Percentiles rank a stretch among this genome's conserved stretches.
phyloP scores from a whole-genome alignment of 2,113 vertebrate species.

The Pseudopodoces humilis region DNA sequence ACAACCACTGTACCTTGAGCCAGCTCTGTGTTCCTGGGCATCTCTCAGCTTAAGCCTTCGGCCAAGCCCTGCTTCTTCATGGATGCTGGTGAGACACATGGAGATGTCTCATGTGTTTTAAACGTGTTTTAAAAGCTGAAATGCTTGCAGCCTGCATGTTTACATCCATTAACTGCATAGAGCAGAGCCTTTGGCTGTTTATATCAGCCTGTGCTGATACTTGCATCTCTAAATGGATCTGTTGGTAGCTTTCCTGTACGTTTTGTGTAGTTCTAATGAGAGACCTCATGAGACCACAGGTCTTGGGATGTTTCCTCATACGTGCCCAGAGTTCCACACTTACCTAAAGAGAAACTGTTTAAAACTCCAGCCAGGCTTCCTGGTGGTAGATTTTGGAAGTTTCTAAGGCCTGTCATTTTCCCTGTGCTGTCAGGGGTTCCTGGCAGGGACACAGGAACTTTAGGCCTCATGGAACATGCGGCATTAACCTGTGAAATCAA shows the following conservation, averaged over 20 bases:
- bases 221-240: fast-evolving
- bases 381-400: background rate
- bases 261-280: background rate
- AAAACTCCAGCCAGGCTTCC: background rate
- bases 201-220: background rate
- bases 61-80: background rate
- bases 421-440: background rate
- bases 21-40: background rate
- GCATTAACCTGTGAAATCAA: constrained; percentile 76
- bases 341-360: background rate
- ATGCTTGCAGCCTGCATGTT: background rate
- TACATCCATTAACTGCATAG: background rate
- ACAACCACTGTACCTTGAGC: background rate
- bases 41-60: background rate
- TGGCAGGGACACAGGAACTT: background rate
- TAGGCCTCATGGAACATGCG: constrained; percentile 37
- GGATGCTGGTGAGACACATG: background rate
- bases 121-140: background rate
- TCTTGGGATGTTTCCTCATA: background rate
- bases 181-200: background rate
- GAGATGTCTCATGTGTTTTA: background rate
- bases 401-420: background rate
- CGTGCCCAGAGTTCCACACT: background rate
- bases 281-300: background rate
- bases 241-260: background rate